These are phyloP conservation scores for Xestia xanthographa DNA, from an alignment of 2,888 invertebrate genomes.

Conservation along the genomic window DNA sequence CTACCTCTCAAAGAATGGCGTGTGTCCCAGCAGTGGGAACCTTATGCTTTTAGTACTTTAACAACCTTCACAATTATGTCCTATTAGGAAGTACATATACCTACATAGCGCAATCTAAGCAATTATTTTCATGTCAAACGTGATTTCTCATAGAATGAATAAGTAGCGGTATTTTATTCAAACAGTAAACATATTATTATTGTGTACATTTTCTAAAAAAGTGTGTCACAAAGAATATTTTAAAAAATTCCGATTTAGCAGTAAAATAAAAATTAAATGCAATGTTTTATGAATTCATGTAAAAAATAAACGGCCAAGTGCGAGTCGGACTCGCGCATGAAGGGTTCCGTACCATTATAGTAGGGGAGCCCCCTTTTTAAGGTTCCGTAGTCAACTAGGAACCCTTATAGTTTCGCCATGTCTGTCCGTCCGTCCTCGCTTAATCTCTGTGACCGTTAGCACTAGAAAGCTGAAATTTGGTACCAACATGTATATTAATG, in stretches of 20 bases:
- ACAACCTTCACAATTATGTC: neutral
- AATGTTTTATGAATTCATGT: neutral
- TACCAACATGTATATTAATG: too few species aligned
- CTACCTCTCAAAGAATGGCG: too few species aligned
- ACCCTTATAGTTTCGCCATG: too few species aligned
- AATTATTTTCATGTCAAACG: conserved; percentile 26
- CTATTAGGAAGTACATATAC: neutral
- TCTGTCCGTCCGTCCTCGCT: too few species aligned
- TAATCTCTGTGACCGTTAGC: too few species aligned
- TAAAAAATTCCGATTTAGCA: neutral
- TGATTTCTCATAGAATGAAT: conserved; percentile 12
- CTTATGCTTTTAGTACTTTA: neutral
- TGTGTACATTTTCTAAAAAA: conserved; percentile 2
- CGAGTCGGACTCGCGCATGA: too few species aligned
- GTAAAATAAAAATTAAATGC: neutral
- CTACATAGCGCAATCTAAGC: conserved; percentile 8
- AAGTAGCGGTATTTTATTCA: conserved; percentile 32
- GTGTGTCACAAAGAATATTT: conserved; percentile 6
- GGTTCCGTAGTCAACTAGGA: too few species aligned
- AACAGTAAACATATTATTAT: conserved; percentile 19
- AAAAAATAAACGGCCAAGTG: too few species aligned
- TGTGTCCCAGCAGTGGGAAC: too few species aligned
- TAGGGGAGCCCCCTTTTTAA: too few species aligned
- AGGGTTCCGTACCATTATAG: too few species aligned
- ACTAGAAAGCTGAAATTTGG: too few species aligned